Base-by-base conservation (phyloP, 2,888 invertebrate species). In the Graphium colonna region DNA sequence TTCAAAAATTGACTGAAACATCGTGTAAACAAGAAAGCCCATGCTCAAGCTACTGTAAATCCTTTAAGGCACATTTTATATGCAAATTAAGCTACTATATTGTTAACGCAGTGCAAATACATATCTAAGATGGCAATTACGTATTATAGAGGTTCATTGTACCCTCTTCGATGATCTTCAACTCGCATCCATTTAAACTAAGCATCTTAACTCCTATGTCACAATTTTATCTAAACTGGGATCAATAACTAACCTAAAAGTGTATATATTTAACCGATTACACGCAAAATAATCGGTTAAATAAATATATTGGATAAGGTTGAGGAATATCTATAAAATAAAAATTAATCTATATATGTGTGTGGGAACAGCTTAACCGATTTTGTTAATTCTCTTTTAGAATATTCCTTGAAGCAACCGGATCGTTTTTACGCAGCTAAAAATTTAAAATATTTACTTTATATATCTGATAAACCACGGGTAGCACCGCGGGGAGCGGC, bases 101-200 rank as follows among this genome's bases (percentile, higher is more conserved):
- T 60, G 52, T 57, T 60, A 58, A 58, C 60, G 61, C 51, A 58
- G 54, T 58, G 60, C 54, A 58, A 44, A 44, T 44, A 44, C 44
- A 15, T 47, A 33, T 42, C 21, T 42, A 47, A 9, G 62, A n/a
- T 62, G 60, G 61, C 65, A 67, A 65, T 65, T 63, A 61, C 33
- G 9, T 33, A n/a, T 56, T 63, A 55, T 62, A 59, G 60, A 58
- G 65, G 76, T 71, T 73, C 71, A 70, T 68, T 67, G 71, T 62
- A 60, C 73, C 59, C 59, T 46, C 55, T 59, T 49, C 62, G 59
- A 65, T 65, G 62, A 53, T 53, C 48, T 48, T 38, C 28, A 53
- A 38, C 53, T 43, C 48, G 67, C 67, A 60, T 61, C 59, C 69
- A 71, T 64, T 71, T 73, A 73, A 61, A 67, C 68, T 73, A 66